A percentile compares a stretch with the other conserved stretches of the same genome.
Conservation (phyloP, 2,113 vertebrate species). For the Taxidea taxus region DNA sequence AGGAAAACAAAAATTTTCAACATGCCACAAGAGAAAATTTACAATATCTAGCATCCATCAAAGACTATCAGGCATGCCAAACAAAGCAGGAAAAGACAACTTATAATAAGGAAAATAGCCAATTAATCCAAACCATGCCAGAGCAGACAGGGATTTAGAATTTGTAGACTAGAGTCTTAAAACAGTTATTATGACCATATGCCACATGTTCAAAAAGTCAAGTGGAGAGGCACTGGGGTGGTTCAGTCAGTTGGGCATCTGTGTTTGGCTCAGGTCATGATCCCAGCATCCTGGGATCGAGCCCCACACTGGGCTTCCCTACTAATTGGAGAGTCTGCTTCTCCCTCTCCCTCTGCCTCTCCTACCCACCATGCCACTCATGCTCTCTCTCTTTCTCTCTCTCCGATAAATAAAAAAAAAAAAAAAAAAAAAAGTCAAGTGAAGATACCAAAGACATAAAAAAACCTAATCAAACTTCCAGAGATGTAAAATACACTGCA, state of each 20-base stretch:
- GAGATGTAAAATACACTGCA: not conserved
- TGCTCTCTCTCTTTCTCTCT: not conserved
- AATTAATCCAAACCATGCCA: not conserved
- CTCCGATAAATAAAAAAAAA: no score
- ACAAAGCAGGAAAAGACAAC: not conserved
- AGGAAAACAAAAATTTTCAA: not conserved
- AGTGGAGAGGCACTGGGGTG: not conserved
- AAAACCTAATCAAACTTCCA: not conserved
- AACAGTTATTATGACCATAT: not conserved
- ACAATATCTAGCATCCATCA: not conserved
- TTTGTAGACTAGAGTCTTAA: not conserved
- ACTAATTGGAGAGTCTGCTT: not conserved
- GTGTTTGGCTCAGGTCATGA: not conserved
- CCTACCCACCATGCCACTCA: rapidly evolving
- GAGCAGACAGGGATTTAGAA: not conserved
- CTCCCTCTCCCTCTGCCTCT: not conserved
- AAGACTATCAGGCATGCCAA: not conserved
- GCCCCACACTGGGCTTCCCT: no score
- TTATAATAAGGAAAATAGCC: not conserved
- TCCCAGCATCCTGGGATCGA: not conserved
- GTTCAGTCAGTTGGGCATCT: not conserved
- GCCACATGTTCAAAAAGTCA: not conserved
- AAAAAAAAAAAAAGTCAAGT: not conserved
- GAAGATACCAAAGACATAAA: not conserved
- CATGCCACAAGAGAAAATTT: not conserved